A percentile compares a stretch with the other conserved stretches of the same genome.
Conservation (phyloP, 2,888 invertebrate species). For the Adineta ricciae region DNA sequence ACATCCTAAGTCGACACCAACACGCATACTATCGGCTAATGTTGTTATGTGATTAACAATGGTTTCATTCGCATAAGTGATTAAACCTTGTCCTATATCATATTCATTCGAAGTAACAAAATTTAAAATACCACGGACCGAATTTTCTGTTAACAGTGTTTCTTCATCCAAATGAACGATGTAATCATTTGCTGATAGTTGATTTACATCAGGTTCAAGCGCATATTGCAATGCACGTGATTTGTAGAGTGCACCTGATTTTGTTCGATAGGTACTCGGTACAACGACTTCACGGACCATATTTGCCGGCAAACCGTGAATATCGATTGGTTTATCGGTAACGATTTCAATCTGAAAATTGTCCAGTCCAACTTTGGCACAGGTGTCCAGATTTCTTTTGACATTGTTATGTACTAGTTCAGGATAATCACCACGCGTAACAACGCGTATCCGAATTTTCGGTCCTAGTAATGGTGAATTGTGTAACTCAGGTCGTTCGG, state of each 20-base stretch:
- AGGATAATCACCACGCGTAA: conserved; percentile 85
- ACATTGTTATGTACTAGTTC: conserved; percentile 62
- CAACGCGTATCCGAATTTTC: conserved; percentile 82
- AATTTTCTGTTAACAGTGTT: conserved; percentile 80
- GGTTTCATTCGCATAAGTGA: conserved; percentile 88
- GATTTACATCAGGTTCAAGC: conserved; percentile 75
- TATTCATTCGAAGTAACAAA: conserved; percentile 56
- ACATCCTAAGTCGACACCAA: conserved; percentile 95
- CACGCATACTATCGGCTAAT: conserved; percentile 83
- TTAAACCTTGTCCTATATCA: conserved; percentile 86
- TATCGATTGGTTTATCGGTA: conserved; percentile 63
- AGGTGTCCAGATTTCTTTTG: conserved; percentile 68
- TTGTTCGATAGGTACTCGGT: conserved; percentile 68
- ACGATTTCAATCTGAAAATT: conserved; percentile 92
- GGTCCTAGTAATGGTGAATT: conserved; percentile 82
- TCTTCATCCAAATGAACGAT: conserved; percentile 85
- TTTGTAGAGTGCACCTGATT: conserved; percentile 82
- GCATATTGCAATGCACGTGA: conserved; percentile 88
- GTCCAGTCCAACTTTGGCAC: conserved; percentile 76
- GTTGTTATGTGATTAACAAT: conserved; percentile 92
- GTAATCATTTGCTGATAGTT: conserved; percentile 75
- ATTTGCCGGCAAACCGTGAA: neutral
- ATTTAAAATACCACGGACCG: conserved; percentile 48
- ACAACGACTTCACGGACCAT: conserved; percentile 55
- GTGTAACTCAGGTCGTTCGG: conserved; percentile 74